These are phyloP conservation scores for Pogoniulus pusillus DNA, from an alignment of 2,797 vertebrate species.

Conservation along the genomic window DNA sequence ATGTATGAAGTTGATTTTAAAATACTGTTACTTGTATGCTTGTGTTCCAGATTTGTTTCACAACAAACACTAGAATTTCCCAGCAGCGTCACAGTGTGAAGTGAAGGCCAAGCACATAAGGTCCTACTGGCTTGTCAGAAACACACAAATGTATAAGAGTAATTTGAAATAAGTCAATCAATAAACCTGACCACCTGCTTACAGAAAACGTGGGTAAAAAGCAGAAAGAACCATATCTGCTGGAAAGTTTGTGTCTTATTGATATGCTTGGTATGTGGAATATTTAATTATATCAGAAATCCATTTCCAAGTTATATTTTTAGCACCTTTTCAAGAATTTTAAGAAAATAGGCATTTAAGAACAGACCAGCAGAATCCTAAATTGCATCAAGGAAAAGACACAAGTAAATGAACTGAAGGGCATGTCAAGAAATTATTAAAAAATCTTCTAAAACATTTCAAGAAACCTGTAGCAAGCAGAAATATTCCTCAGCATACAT, in stretches of 20 bases:
- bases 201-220: neutral
- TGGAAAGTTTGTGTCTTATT: neutral
- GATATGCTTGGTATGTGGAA: neutral
- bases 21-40: neutral
- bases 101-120: neutral
- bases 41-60: neutral
- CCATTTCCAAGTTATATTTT: neutral
- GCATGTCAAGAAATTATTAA: neutral
- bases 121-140: neutral
- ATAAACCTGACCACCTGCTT: neutral
- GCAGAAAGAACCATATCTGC: neutral
- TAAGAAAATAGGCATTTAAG: neutral
- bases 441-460: neutral
- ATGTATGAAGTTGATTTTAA: neutral
- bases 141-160: neutral
- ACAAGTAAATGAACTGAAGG: neutral
- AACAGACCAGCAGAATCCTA: neutral
- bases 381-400: neutral
- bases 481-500: constrained; percentile 26
- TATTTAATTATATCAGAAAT: neutral
- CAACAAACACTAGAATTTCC: neutral
- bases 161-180: neutral
- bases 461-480: neutral
- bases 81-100: neutral
- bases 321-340: neutral